A percentile compares a stretch with the other conserved stretches of the same genome.
Evolutionary conservation across 2,797 vertebrate species (phyloP).

Genomic region (Eospalax fontanierii): DNA sequence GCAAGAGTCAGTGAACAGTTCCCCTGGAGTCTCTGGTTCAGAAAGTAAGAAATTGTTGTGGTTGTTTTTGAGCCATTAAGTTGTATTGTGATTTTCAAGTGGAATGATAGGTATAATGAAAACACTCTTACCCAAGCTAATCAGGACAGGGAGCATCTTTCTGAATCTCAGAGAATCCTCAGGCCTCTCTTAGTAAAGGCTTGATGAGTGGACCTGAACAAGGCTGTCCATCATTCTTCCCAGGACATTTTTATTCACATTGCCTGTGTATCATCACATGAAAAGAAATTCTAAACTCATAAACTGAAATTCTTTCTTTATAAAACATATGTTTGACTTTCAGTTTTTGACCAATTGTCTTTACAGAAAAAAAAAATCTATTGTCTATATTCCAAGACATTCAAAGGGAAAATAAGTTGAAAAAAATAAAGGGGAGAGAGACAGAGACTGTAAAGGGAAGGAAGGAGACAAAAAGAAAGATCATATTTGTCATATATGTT

Average conservation of each 20-base stretch:
- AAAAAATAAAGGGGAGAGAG: rapidly evolving
- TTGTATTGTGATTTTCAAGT: not conserved
- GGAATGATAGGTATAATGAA: not conserved
- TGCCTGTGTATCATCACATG: not conserved
- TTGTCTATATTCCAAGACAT: not conserved
- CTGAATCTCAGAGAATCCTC: not conserved
- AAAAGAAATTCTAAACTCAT: not conserved
- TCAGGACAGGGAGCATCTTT: not conserved
- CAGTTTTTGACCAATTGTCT: not conserved
- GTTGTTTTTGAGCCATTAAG: not conserved
- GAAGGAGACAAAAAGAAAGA: not conserved
- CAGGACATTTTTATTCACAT: not conserved
- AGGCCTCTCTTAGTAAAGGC: not conserved
- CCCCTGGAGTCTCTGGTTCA: not conserved
- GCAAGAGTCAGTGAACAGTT: not conserved
- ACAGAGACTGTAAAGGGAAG: rapidly evolving
- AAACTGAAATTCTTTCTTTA: not conserved
- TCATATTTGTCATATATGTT: conserved; percentile 3
- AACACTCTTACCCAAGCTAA: not conserved
- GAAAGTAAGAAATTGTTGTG: not conserved
- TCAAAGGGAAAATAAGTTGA: not conserved
- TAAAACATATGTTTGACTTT: conserved; percentile 24
- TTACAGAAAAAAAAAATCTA: not conserved
- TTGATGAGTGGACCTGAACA: not conserved
- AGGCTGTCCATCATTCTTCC: not conserved